Base-by-base conservation (phyloP, 1,140 invertebrate species). In the Phymastichus coffea region DNA sequence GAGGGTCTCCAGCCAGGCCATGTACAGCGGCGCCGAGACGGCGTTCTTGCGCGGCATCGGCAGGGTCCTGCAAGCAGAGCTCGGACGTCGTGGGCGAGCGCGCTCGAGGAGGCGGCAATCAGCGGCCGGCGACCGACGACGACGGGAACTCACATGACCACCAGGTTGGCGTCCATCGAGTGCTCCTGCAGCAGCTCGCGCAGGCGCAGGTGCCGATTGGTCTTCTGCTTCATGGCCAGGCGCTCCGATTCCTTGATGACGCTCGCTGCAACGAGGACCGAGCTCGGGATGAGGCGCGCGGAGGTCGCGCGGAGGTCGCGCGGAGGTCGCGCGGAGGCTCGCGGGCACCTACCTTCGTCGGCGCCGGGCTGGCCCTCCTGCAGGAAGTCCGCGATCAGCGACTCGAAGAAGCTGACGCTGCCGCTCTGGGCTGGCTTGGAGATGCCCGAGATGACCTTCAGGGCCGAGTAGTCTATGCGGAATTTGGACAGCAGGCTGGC, bases 401-500 rank as follows among this genome's bases (percentile, higher is more conserved):
- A 83, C 51, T 92, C 87, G 73, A 97, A 97, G 71, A 95, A 95
- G 7, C 86, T 84, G 20, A 86, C 84, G 0, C 90, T 90, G 20
- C 81, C 79, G 9, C 87, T 83, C 46, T 85, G 82, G 6, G 90
- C 88, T 25, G 86, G 83, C 66, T 88, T 90, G 1, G 86, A 91
- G 26, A 94, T 87, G 69, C 94, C 94, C 0, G 94, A 86, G 63
- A 98, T 89, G 30, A 98, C 86, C 66, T 88, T 92, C 54, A 98
- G 80, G 61, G 95, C 93, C 0, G 93, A 93, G 77, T 94, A 98
- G 77, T 97, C 94, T 66, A 99, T 98, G 44, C 96, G 85, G 79
- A 99, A 98, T 81, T 98, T 98, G 0, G 93, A 90, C 26, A 98
- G 77, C 14, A 99, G 80, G 64, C 94, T 95, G 10, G 94, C 95